phyloP scores from a whole-genome alignment of 2,888 invertebrate genomes.

The Sisyra terminalis region DNA sequence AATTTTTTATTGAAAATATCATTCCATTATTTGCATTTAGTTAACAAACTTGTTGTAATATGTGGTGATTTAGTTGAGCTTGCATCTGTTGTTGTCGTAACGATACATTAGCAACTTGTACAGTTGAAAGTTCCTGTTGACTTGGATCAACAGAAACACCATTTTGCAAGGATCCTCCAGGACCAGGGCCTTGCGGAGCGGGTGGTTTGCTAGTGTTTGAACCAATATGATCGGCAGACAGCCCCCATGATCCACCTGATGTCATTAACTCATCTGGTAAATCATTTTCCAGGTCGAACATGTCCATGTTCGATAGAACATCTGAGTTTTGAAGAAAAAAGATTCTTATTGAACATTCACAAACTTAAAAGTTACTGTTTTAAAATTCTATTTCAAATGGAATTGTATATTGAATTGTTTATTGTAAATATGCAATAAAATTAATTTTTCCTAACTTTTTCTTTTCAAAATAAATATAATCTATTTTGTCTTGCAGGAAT shows the following conservation, averaged over 20 bases:
- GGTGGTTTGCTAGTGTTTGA: slow-evolving; percentile 51
- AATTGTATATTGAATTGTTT: too few species aligned
- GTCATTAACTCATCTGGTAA: slow-evolving; percentile 80
- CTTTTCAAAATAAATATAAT: neutral
- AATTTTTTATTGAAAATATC: neutral
- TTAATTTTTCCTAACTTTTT: too few species aligned
- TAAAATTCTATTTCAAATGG: neutral
- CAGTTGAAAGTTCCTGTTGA: slow-evolving; percentile 27
- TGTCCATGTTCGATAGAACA: slow-evolving; percentile 68
- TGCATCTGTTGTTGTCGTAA: slow-evolving; percentile 34
- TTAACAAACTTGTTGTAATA: slow-evolving; percentile 40
- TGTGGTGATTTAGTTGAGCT: slow-evolving; percentile 47
- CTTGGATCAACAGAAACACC: slow-evolving; percentile 49
- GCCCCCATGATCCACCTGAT: slow-evolving; percentile 52
- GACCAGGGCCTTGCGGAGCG: slow-evolving; percentile 70
- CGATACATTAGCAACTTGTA: slow-evolving; percentile 11
- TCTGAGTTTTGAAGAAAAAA: slow-evolving; percentile 33
- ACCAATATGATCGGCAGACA: slow-evolving; percentile 25
- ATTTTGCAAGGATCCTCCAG: slow-evolving; percentile 51
- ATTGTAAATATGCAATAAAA: too few species aligned
- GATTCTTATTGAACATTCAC: neutral
- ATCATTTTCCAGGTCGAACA: slow-evolving; percentile 82
- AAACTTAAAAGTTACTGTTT: neutral
- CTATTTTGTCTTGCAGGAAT: too few species aligned
- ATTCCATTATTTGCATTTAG: neutral